Conservation (phyloP, 2,888 invertebrate species). For the Drosophila paranaensis region DNA sequence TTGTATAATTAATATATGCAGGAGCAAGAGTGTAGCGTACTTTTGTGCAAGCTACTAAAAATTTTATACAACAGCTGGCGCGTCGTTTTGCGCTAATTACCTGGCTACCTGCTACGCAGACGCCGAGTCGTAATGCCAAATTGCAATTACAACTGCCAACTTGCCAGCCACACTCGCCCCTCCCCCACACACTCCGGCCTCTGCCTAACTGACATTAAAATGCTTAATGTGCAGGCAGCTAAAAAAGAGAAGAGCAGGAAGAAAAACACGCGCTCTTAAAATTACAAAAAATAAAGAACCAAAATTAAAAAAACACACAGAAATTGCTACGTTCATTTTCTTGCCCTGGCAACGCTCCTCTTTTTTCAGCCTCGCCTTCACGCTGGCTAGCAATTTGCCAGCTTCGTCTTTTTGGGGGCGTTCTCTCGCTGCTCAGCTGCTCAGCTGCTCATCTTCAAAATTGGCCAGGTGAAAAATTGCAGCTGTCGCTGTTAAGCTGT, state of each 20-base stretch:
- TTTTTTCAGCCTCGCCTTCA: slow-evolving; percentile 18
- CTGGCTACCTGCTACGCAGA: slow-evolving; percentile 41
- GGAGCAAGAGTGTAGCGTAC: slow-evolving; percentile 53
- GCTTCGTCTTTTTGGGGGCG: slow-evolving; percentile 38
- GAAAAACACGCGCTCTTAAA: slow-evolving; percentile 63
- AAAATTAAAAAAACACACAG: slow-evolving; percentile 27
- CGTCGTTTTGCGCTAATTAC: slow-evolving; percentile 80
- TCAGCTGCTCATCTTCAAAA: slow-evolving; percentile 80
- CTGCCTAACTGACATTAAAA: slow-evolving; percentile 78
- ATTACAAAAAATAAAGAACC: slow-evolving; percentile 54
- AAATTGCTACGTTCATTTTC: slow-evolving; percentile 57
- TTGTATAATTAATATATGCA: slow-evolving; percentile 74
- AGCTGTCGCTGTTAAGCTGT: slow-evolving; percentile 74
- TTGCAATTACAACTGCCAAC: slow-evolving; percentile 76
- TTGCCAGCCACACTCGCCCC: slow-evolving; percentile 24
- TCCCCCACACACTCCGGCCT: background rate
- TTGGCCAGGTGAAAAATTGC: slow-evolving; percentile 84
- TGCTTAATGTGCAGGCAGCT: slow-evolving; percentile 79
- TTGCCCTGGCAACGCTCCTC: slow-evolving; percentile 12
- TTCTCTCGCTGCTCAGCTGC: slow-evolving; percentile 26
- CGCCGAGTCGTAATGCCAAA: slow-evolving; percentile 73
- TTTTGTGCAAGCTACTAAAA: slow-evolving; percentile 71
- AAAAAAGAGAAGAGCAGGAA: slow-evolving; percentile 18
- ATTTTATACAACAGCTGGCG: slow-evolving; percentile 77
- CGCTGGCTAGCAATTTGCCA: slow-evolving; percentile 54